Evolutionary conservation across 1,140 invertebrate genomes (phyloP), one percentile per base, ranked within the genome.

Genomic region (Cydia fagiglandana): DNA sequence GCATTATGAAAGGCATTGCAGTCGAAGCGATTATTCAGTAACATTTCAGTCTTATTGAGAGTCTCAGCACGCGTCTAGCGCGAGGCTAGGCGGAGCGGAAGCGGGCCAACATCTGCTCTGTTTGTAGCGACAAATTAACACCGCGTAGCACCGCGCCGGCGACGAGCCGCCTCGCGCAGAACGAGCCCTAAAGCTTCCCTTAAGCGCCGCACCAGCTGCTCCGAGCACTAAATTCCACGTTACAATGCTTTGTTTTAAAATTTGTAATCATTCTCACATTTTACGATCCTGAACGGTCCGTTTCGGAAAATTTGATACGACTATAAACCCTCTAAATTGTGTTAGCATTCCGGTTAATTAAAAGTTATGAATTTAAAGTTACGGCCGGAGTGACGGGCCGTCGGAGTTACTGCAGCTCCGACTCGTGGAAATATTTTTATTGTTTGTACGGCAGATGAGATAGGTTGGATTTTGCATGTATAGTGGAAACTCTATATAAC

Each of bases 241-340:
- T 85, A 88, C 86, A 90, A 86, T 85, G 86, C 84, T 87, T 89
- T 89, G 85, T 88, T 89, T 92, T 92, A 91, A 91, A 91, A 89
- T 89, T 91, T 88, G 89, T 88, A 91, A 91, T 91, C 84, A 90
- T 90, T 92, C 88, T 85, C 84, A 89, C 89, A 92, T 88, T 92
- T 92, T 91, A 92, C 85, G 89, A 90, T 83, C 80, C 78, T 81
- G 84, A 86, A 89, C 81, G 85, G 89, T 88, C 89, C 90, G 85
- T 89, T 89, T 88, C 83, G 81, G 87, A 87, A 87, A 89, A 90
- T 92, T 91, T 91, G 89, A 92, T 91, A 91, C 86, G 84, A 86
- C 88, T 84, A 88, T 92, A 90, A 92, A 91, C 76, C 83, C 85
- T 87, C 85, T 91, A 88, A 70, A 91, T 91, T 89, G 88, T 87